Evolutionary conservation across 2,888 invertebrate genomes (phyloP), one percentile per base, ranked within the genome.

Genomic region (Ferdinandea cuprea): DNA sequence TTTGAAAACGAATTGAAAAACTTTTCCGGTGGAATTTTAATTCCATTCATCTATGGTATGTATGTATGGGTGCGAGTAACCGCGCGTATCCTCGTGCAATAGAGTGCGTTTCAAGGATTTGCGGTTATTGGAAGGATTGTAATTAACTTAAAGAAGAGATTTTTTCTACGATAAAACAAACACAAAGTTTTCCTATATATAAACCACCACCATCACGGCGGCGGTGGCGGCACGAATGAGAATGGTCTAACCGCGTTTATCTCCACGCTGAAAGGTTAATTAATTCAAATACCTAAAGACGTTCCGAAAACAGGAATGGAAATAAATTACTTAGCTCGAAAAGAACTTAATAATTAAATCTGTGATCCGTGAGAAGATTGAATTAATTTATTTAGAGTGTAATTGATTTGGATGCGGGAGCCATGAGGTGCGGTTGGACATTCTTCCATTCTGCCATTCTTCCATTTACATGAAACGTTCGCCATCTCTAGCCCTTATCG

Each of bases 1-100:
- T 59, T 50, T 21, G 71, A 40, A 71, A 59, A 40, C 19, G 71
- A 42, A 59, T 59, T 71, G 59, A 19, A 59, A 50, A 71, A 71
- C 59, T 59, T 71, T 59, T 32, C 40, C 19, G 1, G 30, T 11
- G 50, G 59, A 71, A 71, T 59, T 71, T 71, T 50, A 71, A 71
- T 59, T 69, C 58, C 69, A 48, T 48, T 58, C 58, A 58, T 69
- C 48, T 17, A n/a, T n/a, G n/a, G n/a, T n/a, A n/a, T n/a, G n/a
- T n/a, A n/a, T n/a, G 25, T 15, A 13, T 21, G n/a, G 9, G 28
- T 11, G 37, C 4, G 25, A 30, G 5, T 3, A 2, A 25, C 25
- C 25, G 25, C 2, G 25, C 25, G n/a, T n/a, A n/a, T n/a, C 59
- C 17, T 50, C 71, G 48, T 59, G 59, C 37, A 58, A 30, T 40